Evolutionary conservation across 2,113 vertebrate genomes (phyloP), one percentile per base, ranked within the genome.

Genomic region (Esox niger): DNA sequence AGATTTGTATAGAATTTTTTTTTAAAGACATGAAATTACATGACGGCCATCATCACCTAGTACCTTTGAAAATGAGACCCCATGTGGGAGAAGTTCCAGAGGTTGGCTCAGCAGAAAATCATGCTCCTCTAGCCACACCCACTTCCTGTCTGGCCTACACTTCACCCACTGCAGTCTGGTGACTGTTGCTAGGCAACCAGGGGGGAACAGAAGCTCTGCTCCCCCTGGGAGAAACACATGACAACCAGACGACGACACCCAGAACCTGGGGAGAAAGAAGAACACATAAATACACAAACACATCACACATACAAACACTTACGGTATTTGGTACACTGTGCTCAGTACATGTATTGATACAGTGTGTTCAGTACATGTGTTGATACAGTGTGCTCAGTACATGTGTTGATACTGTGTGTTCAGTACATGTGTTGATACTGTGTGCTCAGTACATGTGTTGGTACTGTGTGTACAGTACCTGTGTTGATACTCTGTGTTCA

Each of bases 211-310:
- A 59, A 93, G 86, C 84, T 92, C 90, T 10, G 82, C 87, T 58
- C 91, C 92, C 57, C 91, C 88, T 11, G 91, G 90, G 63, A 93
- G 82, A 70, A 89, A 91, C 67, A 92, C 89, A 38, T 91, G 88
- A 76, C 89, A 88, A 9, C 92, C 92, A 71, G 83, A 84, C 73
- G 88, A 69, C 33, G 87, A 85, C 63, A 93, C 83, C 54, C 60
- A 78, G 82, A 93, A 93, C 52, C 92, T 93, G 67, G 73, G 54
- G 68, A 60, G 62, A 77, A 76, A 78, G 68, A 30, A 35, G 26
- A 77, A 57, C 66, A 60, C 2, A 7, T 3, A 21, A 49, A 7
- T 25, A 43, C 38, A 46, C n/a, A 3, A 7, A 64, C 6, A 55
- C 23, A 55, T 23, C 2, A 25, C n/a, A 8, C 26, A 64, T 17